Evolutionary conservation across 1,140 invertebrate genomes (phyloP), one percentile per base, ranked within the genome.

Genomic region (Saccostrea echinata): DNA sequence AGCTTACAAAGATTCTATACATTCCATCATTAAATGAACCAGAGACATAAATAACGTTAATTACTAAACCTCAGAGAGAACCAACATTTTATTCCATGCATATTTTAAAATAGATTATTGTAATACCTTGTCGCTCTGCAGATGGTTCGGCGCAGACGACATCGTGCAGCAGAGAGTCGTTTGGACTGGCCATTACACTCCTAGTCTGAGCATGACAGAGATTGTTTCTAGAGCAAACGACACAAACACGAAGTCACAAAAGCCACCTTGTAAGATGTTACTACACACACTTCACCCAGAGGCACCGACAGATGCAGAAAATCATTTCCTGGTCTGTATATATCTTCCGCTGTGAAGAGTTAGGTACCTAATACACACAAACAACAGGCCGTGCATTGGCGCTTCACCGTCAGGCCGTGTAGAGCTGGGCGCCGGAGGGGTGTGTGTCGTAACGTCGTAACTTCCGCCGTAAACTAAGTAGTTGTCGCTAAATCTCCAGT

Each of bases 361-460:
- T 64, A 64, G 57, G 9, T 43, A 43, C 43, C 57, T 64, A 64
- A 24, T 24, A 30, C 68, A 76, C 13, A 76, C 27, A 76, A 27
- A 76, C 24, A 16, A 33, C 68, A 33, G 13, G 13, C 27, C 68
- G 68, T 16, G 68, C 68, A 27, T 2, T 13, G 68, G 27, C 13
- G 68, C 13, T 16, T 12, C 30, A 76, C 68, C 68, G 33, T 76
- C 68, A 12, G 13, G 11, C 2, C 68, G 30, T 76, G 68, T 76
- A 27, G 16, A 76, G 30, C 68, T 12, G 68, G 27, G 68, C 68
- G 64, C 68, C 27, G 27, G 68, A 33, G 68, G 68, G 43, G 68
- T 27, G 68, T 30, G 68, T 30, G 68, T 76, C 68, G 68, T 76
- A 76, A 33, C 11, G 68, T 76, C 68, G 27, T 76, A 16, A 76